Conservation (phyloP, 2,888 invertebrate species). For the Idaea dimidiata region DNA sequence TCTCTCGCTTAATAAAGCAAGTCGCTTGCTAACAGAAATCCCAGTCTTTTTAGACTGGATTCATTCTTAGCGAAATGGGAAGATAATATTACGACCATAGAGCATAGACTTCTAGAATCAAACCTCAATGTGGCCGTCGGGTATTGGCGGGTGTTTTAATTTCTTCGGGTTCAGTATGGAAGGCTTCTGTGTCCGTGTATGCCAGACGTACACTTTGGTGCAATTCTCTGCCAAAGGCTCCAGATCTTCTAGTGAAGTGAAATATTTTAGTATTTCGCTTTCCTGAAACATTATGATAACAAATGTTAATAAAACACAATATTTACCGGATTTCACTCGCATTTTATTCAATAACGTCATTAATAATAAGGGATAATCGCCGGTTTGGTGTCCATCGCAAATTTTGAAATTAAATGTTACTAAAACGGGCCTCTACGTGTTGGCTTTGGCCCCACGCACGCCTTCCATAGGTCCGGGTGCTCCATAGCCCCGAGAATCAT, state of each 20-base stretch:
- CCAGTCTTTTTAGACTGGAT: not conserved
- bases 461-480: too few relatives aligned
- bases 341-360: too few relatives aligned
- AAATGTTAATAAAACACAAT: not conserved
- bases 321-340: too few relatives aligned
- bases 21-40: not conserved
- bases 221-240: slow-evolving; percentile 96
- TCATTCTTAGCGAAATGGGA: not conserved
- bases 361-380: too few relatives aligned
- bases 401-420: too few relatives aligned
- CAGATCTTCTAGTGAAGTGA: slow-evolving; percentile 86
- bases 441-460: too few relatives aligned
- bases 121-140: slow-evolving; percentile 68
- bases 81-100: not conserved
- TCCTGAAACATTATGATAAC: slow-evolving; percentile 73
- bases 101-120: slow-evolving; percentile 36
- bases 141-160: slow-evolving; percentile 64
- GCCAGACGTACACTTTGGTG: slow-evolving; percentile 98
- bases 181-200: slow-evolving; percentile 96
- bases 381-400: too few relatives aligned
- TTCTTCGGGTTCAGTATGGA: slow-evolving; percentile 85
- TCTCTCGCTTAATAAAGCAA: not conserved
- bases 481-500: too few relatives aligned
- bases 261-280: slow-evolving; percentile 88
- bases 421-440: too few relatives aligned